Evolutionary conservation across 1,140 invertebrate genomes (phyloP), one percentile per base, ranked within the genome.

Genomic region (Microplitis mediator): DNA sequence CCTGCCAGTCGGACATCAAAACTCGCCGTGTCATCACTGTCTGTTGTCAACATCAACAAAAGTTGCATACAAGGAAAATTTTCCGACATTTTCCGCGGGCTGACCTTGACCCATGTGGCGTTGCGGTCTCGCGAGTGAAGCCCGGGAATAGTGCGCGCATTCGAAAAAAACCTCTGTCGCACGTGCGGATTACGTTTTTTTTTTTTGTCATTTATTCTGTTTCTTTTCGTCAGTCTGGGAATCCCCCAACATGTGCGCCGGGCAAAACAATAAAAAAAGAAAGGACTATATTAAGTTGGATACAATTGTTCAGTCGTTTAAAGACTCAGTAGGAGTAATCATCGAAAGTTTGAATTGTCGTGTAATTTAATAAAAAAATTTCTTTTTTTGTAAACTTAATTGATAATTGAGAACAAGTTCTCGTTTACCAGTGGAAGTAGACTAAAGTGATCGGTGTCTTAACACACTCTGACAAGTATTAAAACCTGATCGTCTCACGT

Each of bases 1-100:
- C 32, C 73, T 69, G 71, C 69, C 75, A 77, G 75, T 77, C 66
- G 71, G 71, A 70, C 70, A 67, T 64, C 51, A 62, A 68, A 39
- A 60, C 23, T 45, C 61, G 36, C 36, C 39, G 60, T 60, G 14
- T 64, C 61, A 35, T 64, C 61, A 34, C 13, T 34, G n/a, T 62
- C 45, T 45, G 31, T 58, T 61, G 23, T 16, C 14, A 34, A 23
- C 60, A 45, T 45, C 68, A 51, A 23, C 3, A 34, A 58, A 34
- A 14, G 36, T 23, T 34, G 9, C 45, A 52, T 31, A n/a, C 9
- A 54, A 4, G 5, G n/a, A 5, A 54, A n/a, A 23, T 56, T 56
- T 56, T 56, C n/a, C n/a, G 23, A 9, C 14, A 61, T 31, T 23
- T 23, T 32, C 34, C 31, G 31, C 31, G 0, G 4, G 13, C 14